These are phyloP conservation scores for Eupsilia transversa DNA, from an alignment of 2,888 invertebrate species.

Conservation along the genomic window DNA sequence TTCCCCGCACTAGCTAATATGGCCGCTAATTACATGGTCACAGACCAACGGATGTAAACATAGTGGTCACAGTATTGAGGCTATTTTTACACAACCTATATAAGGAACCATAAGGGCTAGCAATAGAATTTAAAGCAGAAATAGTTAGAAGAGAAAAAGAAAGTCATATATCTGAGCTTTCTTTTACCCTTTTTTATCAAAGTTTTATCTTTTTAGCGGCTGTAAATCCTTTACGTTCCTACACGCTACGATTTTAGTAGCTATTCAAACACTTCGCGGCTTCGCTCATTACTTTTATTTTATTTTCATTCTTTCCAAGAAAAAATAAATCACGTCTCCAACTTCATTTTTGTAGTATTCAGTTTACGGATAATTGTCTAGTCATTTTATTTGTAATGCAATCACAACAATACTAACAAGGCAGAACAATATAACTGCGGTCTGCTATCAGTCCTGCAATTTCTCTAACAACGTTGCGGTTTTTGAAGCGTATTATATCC, in stretches of 20 bases:
- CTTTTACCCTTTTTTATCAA: constrained; percentile 16
- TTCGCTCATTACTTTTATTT: constrained; percentile 19
- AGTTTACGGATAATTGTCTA: constrained; percentile 25
- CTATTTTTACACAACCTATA: constrained; percentile 62
- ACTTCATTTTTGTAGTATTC: neutral
- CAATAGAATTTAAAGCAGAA: constrained; percentile 53
- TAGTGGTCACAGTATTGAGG: constrained; percentile 28
- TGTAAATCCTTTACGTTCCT: constrained; percentile 33
- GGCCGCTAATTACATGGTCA: constrained; percentile 50
- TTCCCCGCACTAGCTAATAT: constrained; percentile 48
- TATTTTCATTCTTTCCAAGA: constrained; percentile 1
- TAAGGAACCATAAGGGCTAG: constrained; percentile 54
- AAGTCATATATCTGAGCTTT: constrained; percentile 33
- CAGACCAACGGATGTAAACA: constrained; percentile 45
- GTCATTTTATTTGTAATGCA: constrained; percentile 55
- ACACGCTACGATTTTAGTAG: constrained; percentile 42
- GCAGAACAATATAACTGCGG: constrained; percentile 57
- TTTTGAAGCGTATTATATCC: constrained; percentile 54
- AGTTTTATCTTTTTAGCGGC: constrained; percentile 35
- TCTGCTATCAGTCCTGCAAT: constrained; percentile 59
- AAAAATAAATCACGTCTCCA: constrained; percentile 5
- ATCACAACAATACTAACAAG: constrained; percentile 51
- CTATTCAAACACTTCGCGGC: constrained; percentile 24
- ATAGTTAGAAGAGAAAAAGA: constrained; percentile 36
- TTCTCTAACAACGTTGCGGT: constrained; percentile 64